Evolutionary conservation across 2,113 vertebrate species (phyloP), one percentile per base, ranked within the genome.

Genomic region (Nannospalax galili): DNA sequence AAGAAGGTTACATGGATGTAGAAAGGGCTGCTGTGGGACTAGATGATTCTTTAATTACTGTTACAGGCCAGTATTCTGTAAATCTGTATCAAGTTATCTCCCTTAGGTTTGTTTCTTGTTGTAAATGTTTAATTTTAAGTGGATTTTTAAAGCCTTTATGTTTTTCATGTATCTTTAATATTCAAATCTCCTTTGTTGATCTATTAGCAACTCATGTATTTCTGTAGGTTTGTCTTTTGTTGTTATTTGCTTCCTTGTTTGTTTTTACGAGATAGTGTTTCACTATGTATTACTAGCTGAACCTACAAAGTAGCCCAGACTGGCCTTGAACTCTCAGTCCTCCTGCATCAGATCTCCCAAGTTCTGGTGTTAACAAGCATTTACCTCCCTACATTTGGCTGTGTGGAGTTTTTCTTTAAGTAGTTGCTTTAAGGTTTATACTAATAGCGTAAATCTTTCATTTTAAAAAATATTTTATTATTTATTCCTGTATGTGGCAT

Each of bases 101-200:
- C 79, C 17, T 77, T 22, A 78, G 84, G 30, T 65, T 0, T 73
- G n/a, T 84, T 90, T 93, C 85, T 80, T 32, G 35, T 88, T 40
- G 56, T 70, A 91, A 90, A 22, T 93, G 56, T 37, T 85, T 88
- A 24, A 3, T 35, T 82, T 77, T 82, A 40, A 58, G 7, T 82
- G 73, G 52, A 40, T 85, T 91, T 93, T 93, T 81, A 60, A 64
- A 79, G 64, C 80, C 19, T 79, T 90, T 80, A 24, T 70, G 9
- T 84, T 84, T 90, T 94, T 62, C 15, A 62, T 4, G 17, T 69
- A 5, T 84, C 7, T 91, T 85, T 84, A 93, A n/a, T 87, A 32
- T 48, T 45, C 12, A 30, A 70, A n/a, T 64, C 28, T 45, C 65
- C 22, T 82, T 92, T 80, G 20, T 84, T 77, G 52, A 28, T 69